Percentiles rank a stretch among this genome's conserved stretches.
These are phyloP conservation scores for Hybos culiciformis DNA, from an alignment of 2,888 invertebrate genomes.

Conservation along the genomic window DNA sequence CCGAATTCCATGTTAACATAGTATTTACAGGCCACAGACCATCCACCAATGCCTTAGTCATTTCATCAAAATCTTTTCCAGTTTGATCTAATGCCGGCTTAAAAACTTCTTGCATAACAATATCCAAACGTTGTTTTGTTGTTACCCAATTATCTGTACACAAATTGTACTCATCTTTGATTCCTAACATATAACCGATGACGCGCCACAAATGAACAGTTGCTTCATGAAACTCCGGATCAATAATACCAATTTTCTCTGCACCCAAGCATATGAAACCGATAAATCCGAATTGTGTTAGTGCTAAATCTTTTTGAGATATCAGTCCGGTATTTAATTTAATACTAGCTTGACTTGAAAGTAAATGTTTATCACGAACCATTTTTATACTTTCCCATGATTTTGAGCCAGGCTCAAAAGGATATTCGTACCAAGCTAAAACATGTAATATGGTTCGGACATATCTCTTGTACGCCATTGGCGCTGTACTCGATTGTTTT, in stretches of 20 bases:
- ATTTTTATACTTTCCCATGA: conserved; percentile 48
- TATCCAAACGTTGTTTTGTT: conserved; percentile 36
- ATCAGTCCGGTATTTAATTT: conserved; percentile 39
- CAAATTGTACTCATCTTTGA: conserved; percentile 59
- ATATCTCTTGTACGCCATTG: conserved; percentile 56
- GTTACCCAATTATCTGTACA: conserved; percentile 45
- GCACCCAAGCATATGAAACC: conserved; percentile 38
- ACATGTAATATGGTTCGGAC: conserved; percentile 59
- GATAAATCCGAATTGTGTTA: conserved; percentile 71
- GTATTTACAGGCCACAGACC: conserved; percentile 53
- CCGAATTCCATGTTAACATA: conserved; percentile 38
- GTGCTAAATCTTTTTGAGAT: conserved; percentile 61
- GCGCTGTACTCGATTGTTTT: conserved; percentile 45
- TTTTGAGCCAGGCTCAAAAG: conserved; percentile 42
- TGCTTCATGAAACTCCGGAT: conserved; percentile 45
- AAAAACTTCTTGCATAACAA: conserved; percentile 42
- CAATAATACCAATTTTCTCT: conserved; percentile 46
- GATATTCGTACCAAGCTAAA: conserved; percentile 57
- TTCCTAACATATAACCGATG: conserved; percentile 60
- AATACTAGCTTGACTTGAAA: conserved; percentile 39
- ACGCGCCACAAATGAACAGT: conserved; percentile 68
- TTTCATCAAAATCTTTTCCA: conserved; percentile 45
- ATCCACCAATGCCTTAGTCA: conserved; percentile 44
- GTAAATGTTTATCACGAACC: conserved; percentile 48
- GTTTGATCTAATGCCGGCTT: conserved; percentile 43